A percentile compares a stretch with the other conserved stretches of the same genome.
These are phyloP conservation scores for Sphyrna mokarran DNA, from an alignment of 2,113 vertebrate species.

Conservation along the genomic window DNA sequence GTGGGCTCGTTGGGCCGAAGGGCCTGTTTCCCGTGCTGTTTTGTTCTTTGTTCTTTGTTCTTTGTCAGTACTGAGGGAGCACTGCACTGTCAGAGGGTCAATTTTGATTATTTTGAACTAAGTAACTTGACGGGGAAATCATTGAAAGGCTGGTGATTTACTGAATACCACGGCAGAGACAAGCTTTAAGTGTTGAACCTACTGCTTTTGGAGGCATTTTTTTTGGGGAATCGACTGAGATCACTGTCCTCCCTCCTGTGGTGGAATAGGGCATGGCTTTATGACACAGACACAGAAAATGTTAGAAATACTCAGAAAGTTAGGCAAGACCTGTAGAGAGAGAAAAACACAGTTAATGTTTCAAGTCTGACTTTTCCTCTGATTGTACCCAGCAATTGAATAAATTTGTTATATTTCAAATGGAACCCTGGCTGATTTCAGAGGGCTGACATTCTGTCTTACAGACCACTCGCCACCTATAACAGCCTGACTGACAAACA, in stretches of 20 bases:
- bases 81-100: neutral
- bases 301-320: neutral
- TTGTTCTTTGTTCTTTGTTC: too few species aligned
- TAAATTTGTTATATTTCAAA: neutral
- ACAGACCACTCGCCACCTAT: constrained; percentile 72
- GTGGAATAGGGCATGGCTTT: neutral
- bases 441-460: constrained; percentile 36
- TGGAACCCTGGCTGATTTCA: neutral
- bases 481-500: constrained; percentile 93
- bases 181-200: too few species aligned
- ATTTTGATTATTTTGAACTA: too few species aligned
- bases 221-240: neutral
- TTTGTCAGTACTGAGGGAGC: too few species aligned
- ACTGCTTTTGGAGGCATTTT: too few species aligned
- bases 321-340: neutral
- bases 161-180: too few species aligned
- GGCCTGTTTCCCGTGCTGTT: too few species aligned
- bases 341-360: neutral
- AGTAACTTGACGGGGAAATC: too few species aligned
- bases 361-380: neutral
- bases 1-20: too few species aligned
- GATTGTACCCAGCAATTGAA: neutral
- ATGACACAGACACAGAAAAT: neutral
- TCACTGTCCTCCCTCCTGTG: neutral
- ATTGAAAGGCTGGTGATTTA: too few species aligned